Evolutionary conservation across 1,140 invertebrate species (phyloP).

Genomic region (Dolichoris vasculosae): DNA sequence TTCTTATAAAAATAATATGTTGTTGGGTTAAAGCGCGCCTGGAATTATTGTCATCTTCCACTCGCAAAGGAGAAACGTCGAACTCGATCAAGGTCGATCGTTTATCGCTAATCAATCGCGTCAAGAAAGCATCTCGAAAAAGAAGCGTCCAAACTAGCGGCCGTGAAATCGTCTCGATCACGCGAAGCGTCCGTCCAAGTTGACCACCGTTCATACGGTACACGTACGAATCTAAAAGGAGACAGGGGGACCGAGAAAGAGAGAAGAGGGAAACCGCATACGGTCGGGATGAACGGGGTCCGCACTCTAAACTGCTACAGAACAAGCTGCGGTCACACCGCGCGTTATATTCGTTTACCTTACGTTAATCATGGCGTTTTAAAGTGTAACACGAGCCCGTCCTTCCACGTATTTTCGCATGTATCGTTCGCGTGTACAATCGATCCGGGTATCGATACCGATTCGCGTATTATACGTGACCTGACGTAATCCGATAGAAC

Average conservation of each 20-base stretch:
- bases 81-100: background rate
- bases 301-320: constrained; percentile 68
- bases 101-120: background rate
- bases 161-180: background rate
- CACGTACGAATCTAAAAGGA: background rate
- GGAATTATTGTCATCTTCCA: too few species aligned
- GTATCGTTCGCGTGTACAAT: constrained; percentile 61
- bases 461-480: constrained; percentile 33
- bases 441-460: constrained; percentile 69
- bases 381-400: constrained; percentile 69
- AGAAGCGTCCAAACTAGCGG: background rate
- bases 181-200: background rate
- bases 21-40: too few species aligned
- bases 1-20: too few species aligned
- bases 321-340: constrained; percentile 69
- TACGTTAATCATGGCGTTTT: constrained; percentile 75
- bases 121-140: background rate
- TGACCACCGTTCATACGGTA: background rate
- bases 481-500: constrained; percentile 60
- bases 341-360: constrained; percentile 74
- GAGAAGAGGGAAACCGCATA: constrained; percentile 55
- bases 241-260: background rate
- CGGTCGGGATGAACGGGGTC: constrained; percentile 21
- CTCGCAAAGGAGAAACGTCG: background rate
- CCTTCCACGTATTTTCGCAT: constrained; percentile 58